Conservation (phyloP, 30 jellyfish, hydroid and myxozoan genomes). For the Cassiopea andromeda region DNA sequence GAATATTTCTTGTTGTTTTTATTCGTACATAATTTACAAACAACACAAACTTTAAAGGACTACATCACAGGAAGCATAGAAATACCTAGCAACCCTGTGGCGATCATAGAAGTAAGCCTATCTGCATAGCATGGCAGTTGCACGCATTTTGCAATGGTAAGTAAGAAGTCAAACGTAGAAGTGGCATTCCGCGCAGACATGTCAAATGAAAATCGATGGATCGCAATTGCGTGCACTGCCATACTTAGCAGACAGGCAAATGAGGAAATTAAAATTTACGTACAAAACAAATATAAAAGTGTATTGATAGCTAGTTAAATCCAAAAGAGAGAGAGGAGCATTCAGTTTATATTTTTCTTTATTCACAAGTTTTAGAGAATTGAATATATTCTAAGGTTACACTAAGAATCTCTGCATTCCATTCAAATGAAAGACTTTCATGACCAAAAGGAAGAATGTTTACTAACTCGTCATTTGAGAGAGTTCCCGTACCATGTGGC, state of each 20-base stretch:
- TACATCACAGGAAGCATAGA: background rate
- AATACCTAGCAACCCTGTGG: background rate
- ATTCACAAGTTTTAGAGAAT: background rate
- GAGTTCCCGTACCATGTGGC: background rate
- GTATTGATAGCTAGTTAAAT: background rate
- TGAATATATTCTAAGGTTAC: conserved; percentile 11
- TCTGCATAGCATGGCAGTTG: too few species aligned
- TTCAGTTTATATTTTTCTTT: background rate
- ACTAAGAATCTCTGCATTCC: conserved; percentile 6
- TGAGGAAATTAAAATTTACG: background rate
- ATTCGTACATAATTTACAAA: background rate
- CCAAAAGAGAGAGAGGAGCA: background rate
- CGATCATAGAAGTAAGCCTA: too few species aligned
- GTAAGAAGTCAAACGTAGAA: background rate
- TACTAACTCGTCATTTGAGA: background rate
- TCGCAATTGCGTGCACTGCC: background rate
- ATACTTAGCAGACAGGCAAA: background rate
- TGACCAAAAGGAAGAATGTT: background rate
- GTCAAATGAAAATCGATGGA: background rate
- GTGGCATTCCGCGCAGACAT: background rate
- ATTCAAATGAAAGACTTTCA: background rate
- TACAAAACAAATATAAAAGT: background rate
- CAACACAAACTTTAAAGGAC: background rate
- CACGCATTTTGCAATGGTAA: too few species aligned
- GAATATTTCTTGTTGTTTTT: background rate